These are phyloP conservation scores for Rhinoraja longicauda DNA, from an alignment of 2,797 vertebrate genomes.

Conservation along the genomic window DNA sequence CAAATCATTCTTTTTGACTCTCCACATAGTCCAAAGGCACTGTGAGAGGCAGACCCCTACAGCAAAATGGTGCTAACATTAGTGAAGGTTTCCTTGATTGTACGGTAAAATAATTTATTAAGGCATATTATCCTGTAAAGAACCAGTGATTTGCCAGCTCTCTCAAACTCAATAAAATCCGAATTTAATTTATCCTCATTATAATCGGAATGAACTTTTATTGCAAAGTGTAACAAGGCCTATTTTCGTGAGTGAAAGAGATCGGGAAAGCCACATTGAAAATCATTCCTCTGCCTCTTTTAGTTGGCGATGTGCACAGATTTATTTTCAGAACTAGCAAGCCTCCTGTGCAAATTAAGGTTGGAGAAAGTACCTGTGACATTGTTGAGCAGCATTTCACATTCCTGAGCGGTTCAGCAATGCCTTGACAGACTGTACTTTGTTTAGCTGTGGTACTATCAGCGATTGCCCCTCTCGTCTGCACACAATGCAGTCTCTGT, in stretches of 20 bases:
- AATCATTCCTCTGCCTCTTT: neutral
- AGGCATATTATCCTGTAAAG: neutral
- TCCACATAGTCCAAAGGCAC: neutral
- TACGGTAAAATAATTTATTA: neutral
- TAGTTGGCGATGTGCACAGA: neutral
- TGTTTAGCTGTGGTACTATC: slow-evolving; percentile 27
- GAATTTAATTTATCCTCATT: neutral
- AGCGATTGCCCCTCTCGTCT: slow-evolving; percentile 2
- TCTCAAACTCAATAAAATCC: neutral
- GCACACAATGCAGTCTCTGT: slow-evolving; percentile 30
- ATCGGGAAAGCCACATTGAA: neutral
- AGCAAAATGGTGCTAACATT: neutral
- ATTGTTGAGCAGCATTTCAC: neutral
- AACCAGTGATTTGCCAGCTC: neutral
- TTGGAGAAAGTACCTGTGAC: slow-evolving; percentile 21
- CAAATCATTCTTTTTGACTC: neutral
- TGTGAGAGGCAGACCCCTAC: neutral
- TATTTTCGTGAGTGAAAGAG: neutral
- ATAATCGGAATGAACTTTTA: neutral
- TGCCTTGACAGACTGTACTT: slow-evolving; percentile 25
- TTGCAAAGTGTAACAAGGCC: neutral
- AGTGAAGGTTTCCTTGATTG: neutral
- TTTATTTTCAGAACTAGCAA: neutral
- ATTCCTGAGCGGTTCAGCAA: slow-evolving; percentile 26
- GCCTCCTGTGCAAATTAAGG: neutral